These are phyloP conservation scores for Epinotia demarniana DNA, from an alignment of 2,888 invertebrate genomes.

Conservation along the genomic window DNA sequence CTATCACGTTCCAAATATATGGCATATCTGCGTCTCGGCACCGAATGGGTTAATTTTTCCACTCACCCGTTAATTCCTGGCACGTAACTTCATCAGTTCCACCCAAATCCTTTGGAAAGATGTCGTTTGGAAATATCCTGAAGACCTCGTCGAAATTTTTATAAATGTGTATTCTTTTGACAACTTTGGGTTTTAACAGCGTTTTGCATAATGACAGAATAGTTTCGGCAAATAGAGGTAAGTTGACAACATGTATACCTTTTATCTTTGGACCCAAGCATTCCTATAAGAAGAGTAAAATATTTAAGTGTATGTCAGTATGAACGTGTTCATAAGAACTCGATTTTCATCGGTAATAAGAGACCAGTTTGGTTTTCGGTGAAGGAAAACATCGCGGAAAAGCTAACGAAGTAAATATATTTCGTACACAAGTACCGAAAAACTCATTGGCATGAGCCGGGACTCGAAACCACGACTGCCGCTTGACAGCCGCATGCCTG, in stretches of 20 bases:
- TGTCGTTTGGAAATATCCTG: slow-evolving; percentile 36
- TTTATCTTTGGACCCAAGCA: slow-evolving; percentile 41
- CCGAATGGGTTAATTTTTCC: too few relatives aligned
- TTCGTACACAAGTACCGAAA: too few relatives aligned
- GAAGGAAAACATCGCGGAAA: too few relatives aligned
- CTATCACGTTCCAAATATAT: too few relatives aligned
- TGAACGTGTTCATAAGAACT: too few relatives aligned
- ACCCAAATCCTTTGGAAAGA: slow-evolving; percentile 44
- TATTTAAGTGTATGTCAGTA: not conserved
- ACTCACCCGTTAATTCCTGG: slow-evolving; percentile 54
- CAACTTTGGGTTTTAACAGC: slow-evolving; percentile 39
- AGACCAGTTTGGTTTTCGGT: too few relatives aligned
- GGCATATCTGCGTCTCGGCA: too few relatives aligned
- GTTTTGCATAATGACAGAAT: slow-evolving; percentile 37
- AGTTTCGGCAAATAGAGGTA: slow-evolving; percentile 36
- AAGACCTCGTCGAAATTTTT: slow-evolving; percentile 33
- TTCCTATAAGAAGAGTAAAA: slow-evolving; percentile 28
- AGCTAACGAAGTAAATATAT: too few relatives aligned
- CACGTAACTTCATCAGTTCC: slow-evolving; percentile 46
- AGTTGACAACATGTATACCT: slow-evolving; percentile 43
- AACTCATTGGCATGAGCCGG: too few relatives aligned
- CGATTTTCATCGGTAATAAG: too few relatives aligned
- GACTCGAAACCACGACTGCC: too few relatives aligned
- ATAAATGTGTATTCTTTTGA: slow-evolving; percentile 38
- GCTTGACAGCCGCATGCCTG: too few relatives aligned